Conservation (phyloP, 2,797 vertebrate genomes). For the Chelidonichthys spinosus region DNA sequence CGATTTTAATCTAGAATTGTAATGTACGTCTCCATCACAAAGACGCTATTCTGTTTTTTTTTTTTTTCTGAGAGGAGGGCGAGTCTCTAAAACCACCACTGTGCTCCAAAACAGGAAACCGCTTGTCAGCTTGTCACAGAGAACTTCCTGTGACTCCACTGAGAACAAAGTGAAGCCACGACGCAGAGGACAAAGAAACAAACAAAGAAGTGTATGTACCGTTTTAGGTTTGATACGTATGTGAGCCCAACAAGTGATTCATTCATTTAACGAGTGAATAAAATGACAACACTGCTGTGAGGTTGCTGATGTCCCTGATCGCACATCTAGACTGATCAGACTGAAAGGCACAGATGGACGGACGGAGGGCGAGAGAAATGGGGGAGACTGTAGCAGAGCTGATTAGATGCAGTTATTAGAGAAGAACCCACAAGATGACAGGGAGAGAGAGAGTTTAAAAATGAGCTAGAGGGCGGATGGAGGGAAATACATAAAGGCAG, state of each 20-base stretch:
- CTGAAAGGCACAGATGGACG: slow-evolving; percentile 18
- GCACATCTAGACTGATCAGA: slow-evolving; percentile 26
- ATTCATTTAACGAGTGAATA: slow-evolving; percentile 3
- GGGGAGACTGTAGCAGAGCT: slow-evolving; percentile 3
- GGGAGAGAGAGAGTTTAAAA: slow-evolving; percentile 9
- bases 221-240: slow-evolving; percentile 25
- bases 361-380: slow-evolving; percentile 22
- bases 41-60: slow-evolving; percentile 31
- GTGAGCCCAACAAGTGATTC: neutral
- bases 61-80: slow-evolving; percentile 44
- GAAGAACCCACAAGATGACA: slow-evolving; percentile 19
- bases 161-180: slow-evolving; percentile 38
- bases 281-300: neutral
- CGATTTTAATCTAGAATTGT: neutral
- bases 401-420: slow-evolving; percentile 29
- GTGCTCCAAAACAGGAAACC: slow-evolving; percentile 78
- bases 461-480: neutral
- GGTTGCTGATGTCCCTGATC: slow-evolving; percentile 28
- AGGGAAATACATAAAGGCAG: slow-evolving; percentile 24
- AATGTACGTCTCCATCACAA: slow-evolving; percentile 13
- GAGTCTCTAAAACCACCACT: slow-evolving; percentile 48
- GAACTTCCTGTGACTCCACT: slow-evolving; percentile 69
- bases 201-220: neutral
- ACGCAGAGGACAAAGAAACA: slow-evolving; percentile 9
- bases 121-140: slow-evolving; percentile 56